Evolutionary conservation across 1,140 invertebrate genomes (phyloP).

Genomic region (Zophobas atratus): DNA sequence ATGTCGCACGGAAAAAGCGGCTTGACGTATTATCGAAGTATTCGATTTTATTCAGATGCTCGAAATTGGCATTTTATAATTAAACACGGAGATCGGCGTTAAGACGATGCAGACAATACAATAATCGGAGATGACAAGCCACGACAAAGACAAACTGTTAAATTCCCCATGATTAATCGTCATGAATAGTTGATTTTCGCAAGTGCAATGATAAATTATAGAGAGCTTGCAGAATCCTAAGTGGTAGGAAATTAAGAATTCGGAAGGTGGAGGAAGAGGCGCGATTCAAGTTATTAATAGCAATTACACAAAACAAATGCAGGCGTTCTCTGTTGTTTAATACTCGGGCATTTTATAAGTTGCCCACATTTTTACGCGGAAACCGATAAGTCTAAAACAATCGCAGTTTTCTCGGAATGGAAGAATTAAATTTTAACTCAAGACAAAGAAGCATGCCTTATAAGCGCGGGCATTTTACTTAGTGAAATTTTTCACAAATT

Average conservation of each 20-base stretch:
- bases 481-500: no score
- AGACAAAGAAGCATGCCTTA: no score
- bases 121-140: conserved; percentile 22
- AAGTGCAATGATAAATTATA: conserved; percentile 8
- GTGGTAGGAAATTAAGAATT: not conserved
- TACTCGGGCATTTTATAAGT: no score
- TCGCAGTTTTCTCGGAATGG: no score
- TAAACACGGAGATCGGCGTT: not conserved
- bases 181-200: conserved; percentile 28
- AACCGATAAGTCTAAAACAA: no score
- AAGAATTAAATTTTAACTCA: no score
- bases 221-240: not conserved
- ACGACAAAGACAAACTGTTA: conserved; percentile 30
- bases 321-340: no score
- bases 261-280: not conserved
- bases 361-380: no score
- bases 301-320: no score
- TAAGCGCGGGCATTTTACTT: no score
- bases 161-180: conserved; percentile 36
- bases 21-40: not conserved
- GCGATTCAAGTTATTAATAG: not conserved
- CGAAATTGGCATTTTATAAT: conserved; percentile 16
- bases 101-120: conserved; percentile 25
- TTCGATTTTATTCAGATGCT: conserved; percentile 12
- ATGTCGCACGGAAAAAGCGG: not conserved